phyloP scores from a whole-genome alignment of 2,888 invertebrate genomes.

The Drosophila fungiperda region DNA sequence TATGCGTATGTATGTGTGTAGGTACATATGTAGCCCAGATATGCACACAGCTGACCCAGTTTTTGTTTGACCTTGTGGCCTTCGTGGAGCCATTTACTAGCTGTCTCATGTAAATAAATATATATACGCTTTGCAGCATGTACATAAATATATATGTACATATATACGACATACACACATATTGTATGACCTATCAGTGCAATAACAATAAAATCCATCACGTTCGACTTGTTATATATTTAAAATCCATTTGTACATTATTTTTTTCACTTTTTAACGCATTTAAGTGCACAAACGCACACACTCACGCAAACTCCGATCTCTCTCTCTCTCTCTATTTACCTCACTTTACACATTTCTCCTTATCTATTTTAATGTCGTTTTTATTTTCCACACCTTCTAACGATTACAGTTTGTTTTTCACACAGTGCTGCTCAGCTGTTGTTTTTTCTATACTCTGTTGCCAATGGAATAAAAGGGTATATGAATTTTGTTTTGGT shows the following conservation, averaged over 20 bases:
- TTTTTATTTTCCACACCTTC: slow-evolving; percentile 24
- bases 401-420: slow-evolving; percentile 25
- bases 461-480: not conserved
- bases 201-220: slow-evolving; percentile 10
- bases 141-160: slow-evolving; percentile 3
- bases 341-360: not conserved
- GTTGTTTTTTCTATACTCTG: slow-evolving; percentile 15
- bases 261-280: not conserved
- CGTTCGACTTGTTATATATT: slow-evolving; percentile 5
- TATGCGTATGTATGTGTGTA: not conserved
- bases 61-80: slow-evolving; percentile 76
- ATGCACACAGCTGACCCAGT: slow-evolving; percentile 71
- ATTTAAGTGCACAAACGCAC: not conserved
- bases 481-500: not conserved
- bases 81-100: slow-evolving; percentile 44
- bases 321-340: slow-evolving; percentile 1
- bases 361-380: slow-evolving; percentile 2
- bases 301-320: not conserved
- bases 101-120: slow-evolving; percentile 10
- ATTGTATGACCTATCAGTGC: slow-evolving; percentile 15
- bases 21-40: slow-evolving; percentile 37
- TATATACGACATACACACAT: not conserved
- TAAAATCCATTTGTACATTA: not conserved
- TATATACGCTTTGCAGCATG: slow-evolving; percentile 9
- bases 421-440: slow-evolving; percentile 34